phyloP scores from a whole-genome alignment of 1,140 invertebrate species.

The Musca vetustissima region DNA sequence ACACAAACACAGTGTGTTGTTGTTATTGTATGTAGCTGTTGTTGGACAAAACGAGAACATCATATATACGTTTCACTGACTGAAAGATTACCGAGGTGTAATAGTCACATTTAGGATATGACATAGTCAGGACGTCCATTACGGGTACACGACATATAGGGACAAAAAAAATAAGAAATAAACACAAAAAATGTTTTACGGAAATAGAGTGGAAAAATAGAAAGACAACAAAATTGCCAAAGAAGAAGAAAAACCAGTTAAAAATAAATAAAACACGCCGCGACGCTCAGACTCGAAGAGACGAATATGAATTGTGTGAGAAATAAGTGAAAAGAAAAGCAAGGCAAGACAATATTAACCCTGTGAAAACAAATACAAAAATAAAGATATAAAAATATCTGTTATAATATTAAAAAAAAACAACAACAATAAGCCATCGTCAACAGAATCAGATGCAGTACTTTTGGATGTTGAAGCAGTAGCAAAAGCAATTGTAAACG shows the following conservation, averaged over 20 bases:
- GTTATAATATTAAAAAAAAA: no score
- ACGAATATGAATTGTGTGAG: no score
- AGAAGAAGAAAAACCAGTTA: not conserved
- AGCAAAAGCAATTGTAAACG: no score
- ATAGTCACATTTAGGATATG: constrained; percentile 14
- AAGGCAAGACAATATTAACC: no score
- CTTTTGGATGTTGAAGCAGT: no score
- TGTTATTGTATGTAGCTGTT: not conserved
- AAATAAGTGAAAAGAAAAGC: no score
- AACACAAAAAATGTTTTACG: not conserved
- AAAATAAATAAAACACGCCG: not conserved
- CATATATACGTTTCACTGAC: constrained; percentile 3
- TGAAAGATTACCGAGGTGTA: not conserved
- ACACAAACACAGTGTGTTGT: not conserved
- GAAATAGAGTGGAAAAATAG: not conserved
- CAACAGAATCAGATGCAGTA: no score
- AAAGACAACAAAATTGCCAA: not conserved
- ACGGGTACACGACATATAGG: not conserved
- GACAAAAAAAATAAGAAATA: not conserved
- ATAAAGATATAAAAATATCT: no score
- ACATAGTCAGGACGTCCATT: constrained; percentile 3
- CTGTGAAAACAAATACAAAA: no score
- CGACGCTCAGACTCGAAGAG: no score
- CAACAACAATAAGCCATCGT: no score
- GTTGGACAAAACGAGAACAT: not conserved